A percentile compares a stretch with the other conserved stretches of the same genome.
Conservation (phyloP, 1,140 invertebrate species). For the Hormaphis cornu region DNA sequence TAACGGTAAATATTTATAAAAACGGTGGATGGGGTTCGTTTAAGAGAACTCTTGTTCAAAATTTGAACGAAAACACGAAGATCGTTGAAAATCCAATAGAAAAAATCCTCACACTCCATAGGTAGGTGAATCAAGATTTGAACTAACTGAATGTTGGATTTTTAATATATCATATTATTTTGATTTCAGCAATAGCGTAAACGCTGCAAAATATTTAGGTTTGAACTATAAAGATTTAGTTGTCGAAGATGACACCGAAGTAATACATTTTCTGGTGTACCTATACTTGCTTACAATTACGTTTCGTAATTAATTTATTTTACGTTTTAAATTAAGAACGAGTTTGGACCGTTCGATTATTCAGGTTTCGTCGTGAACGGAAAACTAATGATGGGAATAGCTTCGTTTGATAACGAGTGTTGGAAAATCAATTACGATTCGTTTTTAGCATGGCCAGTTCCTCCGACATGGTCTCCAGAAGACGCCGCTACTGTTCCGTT, state of each 20-base stretch:
- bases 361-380: not conserved
- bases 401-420: not conserved
- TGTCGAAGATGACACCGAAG: not conserved
- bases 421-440: not conserved
- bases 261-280: not conserved
- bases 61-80: not conserved
- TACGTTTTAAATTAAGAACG: not conserved
- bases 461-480: constrained; percentile 47
- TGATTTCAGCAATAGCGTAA: not conserved
- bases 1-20: constrained; percentile 67
- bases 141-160: not conserved
- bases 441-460: constrained; percentile 45
- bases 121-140: not conserved
- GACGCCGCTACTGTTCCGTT: constrained; percentile 52
- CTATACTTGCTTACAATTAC: not conserved
- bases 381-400: not conserved
- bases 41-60: constrained; percentile 8
- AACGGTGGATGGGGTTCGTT: constrained; percentile 71
- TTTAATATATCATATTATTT: too few relatives aligned
- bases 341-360: not conserved
- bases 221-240: not conserved
- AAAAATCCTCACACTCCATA: accelerated
- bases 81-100: not conserved
- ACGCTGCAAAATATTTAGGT: not conserved
- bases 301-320: not conserved